A percentile compares a stretch with the other conserved stretches of the same genome.
phyloP scores from a whole-genome alignment of 1,140 invertebrate species.

The Acromyrmex heyeri region DNA sequence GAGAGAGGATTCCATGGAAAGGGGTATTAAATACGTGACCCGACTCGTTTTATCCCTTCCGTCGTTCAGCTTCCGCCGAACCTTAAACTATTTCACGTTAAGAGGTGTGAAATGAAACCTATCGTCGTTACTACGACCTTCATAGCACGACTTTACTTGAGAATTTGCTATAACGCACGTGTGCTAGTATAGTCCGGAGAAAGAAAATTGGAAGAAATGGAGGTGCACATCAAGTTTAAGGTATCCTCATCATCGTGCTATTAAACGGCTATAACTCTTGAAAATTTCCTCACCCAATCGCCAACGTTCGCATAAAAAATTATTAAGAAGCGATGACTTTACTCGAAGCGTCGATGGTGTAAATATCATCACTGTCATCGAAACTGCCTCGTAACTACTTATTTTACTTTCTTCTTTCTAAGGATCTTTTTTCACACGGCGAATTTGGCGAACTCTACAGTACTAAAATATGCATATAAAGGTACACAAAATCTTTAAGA shows the following conservation, averaged over 20 bases:
- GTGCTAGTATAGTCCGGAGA: background rate
- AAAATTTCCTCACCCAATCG: slow-evolving; percentile 3
- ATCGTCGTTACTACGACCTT: slow-evolving; percentile 32
- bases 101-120: slow-evolving; percentile 40
- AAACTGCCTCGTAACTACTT: background rate
- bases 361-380: background rate
- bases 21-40: slow-evolving; percentile 75
- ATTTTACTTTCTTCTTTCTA: background rate
- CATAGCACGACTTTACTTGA: slow-evolving; percentile 22
- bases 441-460: background rate
- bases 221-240: slow-evolving; percentile 16
- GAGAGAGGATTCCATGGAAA: slow-evolving; percentile 38
- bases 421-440: background rate
- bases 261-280: background rate
- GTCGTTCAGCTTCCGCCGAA: slow-evolving; percentile 42
- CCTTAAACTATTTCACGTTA: slow-evolving; percentile 58
- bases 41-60: slow-evolving; percentile 58
- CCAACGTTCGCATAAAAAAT: slow-evolving; percentile 1
- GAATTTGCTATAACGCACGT: slow-evolving; percentile 19
- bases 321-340: background rate
- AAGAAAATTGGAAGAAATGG: slow-evolving; percentile 39
- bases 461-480: background rate
- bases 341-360: background rate
- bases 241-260: background rate
- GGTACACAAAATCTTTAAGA: background rate